Evolutionary conservation across 92 coral and sea anemone genomes (phyloP), one percentile per base, ranked within the genome.

Genomic region (Meandrina meandrites): DNA sequence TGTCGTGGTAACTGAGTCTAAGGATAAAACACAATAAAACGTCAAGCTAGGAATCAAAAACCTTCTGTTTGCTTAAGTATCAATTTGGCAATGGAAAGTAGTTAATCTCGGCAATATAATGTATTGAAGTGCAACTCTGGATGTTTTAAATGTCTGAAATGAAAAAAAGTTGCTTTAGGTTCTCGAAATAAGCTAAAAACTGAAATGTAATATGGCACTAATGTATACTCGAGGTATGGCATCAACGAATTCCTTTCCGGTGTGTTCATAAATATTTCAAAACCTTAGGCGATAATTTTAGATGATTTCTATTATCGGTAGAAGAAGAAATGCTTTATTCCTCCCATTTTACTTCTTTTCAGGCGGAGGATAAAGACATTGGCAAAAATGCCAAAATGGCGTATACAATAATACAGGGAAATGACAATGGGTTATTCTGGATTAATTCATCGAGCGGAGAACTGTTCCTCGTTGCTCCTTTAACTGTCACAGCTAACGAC

Each of bases 391-490:
- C 86, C 24, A 18, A 47, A 27, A 21, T 72, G 86, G 70, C 53
- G 40, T 83, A 31, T 75, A 50, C 68, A 32, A 71, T 83, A 50
- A 32, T 18, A 34, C 79, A 83, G 69, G 86, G 86, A 83, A 71
- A 83, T 72, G 79, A 51, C 70, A 24, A 69, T 6, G 79, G 34
- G 36, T 8, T 83, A 42, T 72, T 83, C 79, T 51, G 79, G 71
- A 51, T 72, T 53, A 73, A 83, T 37, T 70, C 78, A 72, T 71
- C 79, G 51, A 83, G 86, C 30, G 79, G 86, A n/a, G 79, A 83
- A 31, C 66, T 72, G 21, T 83, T 70, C 8, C 79, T 83, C 16
- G 51, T 53, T 19, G 79, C 78, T n/a, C 79, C 34, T 9, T 35
- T 83, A 21, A 19, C 79, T 30, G 50, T 53, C 37, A 35, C 69